These are phyloP conservation scores for Drosophila acutilabella DNA, from an alignment of 2,888 invertebrate species.

Conservation along the genomic window DNA sequence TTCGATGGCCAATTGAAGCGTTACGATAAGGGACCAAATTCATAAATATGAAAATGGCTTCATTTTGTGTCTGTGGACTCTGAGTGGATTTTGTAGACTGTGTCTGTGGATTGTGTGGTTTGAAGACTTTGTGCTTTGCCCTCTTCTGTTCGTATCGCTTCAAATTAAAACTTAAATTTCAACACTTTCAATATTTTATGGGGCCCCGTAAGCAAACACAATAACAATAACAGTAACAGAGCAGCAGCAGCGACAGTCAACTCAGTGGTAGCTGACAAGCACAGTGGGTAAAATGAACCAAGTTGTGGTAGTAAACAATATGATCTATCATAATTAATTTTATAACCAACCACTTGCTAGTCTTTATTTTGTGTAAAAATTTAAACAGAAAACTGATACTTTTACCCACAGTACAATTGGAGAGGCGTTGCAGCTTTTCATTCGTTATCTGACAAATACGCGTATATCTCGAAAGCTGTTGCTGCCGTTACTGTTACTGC, in stretches of 20 bases:
- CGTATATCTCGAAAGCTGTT: slow-evolving; percentile 76
- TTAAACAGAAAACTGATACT: too few relatives aligned
- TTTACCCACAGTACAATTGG: too few relatives aligned
- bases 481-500: slow-evolving; percentile 45
- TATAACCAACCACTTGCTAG: too few relatives aligned
- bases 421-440: slow-evolving; percentile 72
- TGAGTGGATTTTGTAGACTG: too few relatives aligned
- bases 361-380: too few relatives aligned
- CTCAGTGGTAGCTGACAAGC: slow-evolving; percentile 72
- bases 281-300: background rate
- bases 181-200: slow-evolving; percentile 76
- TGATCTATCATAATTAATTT: too few relatives aligned
- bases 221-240: slow-evolving; percentile 29
- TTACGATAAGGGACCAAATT: slow-evolving; percentile 78
- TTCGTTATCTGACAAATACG: slow-evolving; percentile 73
- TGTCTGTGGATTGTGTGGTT: slow-evolving; percentile 12
- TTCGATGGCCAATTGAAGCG: slow-evolving; percentile 78
- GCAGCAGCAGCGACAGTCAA: slow-evolving; percentile 38
- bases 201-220: slow-evolving; percentile 62
- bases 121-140: slow-evolving; percentile 45
- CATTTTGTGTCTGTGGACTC: slow-evolving; percentile 54
- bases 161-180: slow-evolving; percentile 80
- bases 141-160: slow-evolving; percentile 66
- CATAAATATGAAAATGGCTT: slow-evolving; percentile 82
- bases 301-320: too few relatives aligned